Base-by-base conservation (phyloP, 2,113 vertebrate genomes). In the Vireo altiloquus region DNA sequence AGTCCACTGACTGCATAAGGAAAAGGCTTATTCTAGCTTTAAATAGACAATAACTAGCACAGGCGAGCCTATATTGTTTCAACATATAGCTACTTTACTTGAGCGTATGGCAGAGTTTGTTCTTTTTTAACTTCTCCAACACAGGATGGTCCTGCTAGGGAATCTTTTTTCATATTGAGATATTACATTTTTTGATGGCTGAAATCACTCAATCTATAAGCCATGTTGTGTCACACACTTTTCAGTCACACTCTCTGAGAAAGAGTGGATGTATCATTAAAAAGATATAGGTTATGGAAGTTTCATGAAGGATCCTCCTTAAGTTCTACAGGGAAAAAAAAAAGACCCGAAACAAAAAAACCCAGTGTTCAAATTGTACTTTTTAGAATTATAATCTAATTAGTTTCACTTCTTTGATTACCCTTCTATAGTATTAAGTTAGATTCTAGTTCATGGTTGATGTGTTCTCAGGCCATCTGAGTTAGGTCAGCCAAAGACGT, bases 331-430 rank as follows among this genome's bases (percentile, higher is more conserved):
- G 3, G 9, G 7, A 5, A 3, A 66, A 64, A 54, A 15, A 1
- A 53, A 15, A 1, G 14, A 40, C 0, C 4, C 3, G 0, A 53
- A 63, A 14, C 7, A 40, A 40, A 79, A 56, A 8, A 49, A 20
- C 1, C 1, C 33, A 46, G 6, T 39, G 4, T 63, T 76, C 47
- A 57, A 71, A 77, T 27, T 64, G 3, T 33, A 49, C 21, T 68
- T 42, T 10, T 35, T 74, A 28, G 22, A 46, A 68, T 53, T 82
- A 21, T 30, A n/a, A 22, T 28, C 31, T 82, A 44, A 19, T 7
- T 59, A 2, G 2, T 74, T 74, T 74, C 46, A 40, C 7, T 86
- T 74, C 10, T 78, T 82, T 74, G 3, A 24, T 49, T 44, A 50
- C 6, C 5, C 59, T 24, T 33, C 3, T 46, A 2, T 20, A 44